Base-by-base conservation (phyloP, 1,140 invertebrate genomes). In the Drosophila kikkawai region DNA sequence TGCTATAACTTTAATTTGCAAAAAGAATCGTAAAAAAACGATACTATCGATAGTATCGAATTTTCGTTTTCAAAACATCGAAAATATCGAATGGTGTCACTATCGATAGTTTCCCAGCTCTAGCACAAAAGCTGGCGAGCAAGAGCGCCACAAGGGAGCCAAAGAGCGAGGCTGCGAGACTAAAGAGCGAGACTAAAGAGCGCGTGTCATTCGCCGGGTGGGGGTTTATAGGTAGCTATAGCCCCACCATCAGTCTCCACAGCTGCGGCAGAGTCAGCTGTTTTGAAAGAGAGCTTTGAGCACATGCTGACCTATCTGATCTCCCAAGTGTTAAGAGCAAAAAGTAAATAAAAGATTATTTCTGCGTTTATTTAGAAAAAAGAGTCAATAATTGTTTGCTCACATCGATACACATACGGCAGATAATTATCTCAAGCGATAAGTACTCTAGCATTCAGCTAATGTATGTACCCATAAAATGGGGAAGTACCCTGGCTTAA, bases 291-390 rank as follows among this genome's bases (percentile, higher is more conserved):
- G 39, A 73, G 83, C 67, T 78, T 65, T 58, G 55, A 65, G 74
- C 82, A 69, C 66, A 71, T 73, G 67, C 39, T 55, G 63, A 70
- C 56, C 67, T 66, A 57, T 68, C 47, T 55, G 67, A 70, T 70
- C 67, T 66, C 64, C 64, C 59, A 36, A 36, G 47, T 51, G 50
- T 41, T 26, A 65, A 71, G 47, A 64, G 45, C 44, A 44, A 36
- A 44, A 22, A n/a, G 41, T 41, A 55, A 47, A 58, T 41, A 17
- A 32, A 58, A 22, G 39, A 51, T n/a, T 48, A 26, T 58, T 9
- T 15, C 6, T 59, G 15, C 47, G n/a, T 19, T n/a, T 34, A 13
- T 37, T 32, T 55, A 29, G 19, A 55, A 34, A 34, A 22, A 12
- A 36, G 37, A 42, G 37, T 48, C 32, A n/a, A 32, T 29, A 41